phyloP scores from a whole-genome alignment of 1,140 invertebrate genomes.

The Sitophilus oryzae region DNA sequence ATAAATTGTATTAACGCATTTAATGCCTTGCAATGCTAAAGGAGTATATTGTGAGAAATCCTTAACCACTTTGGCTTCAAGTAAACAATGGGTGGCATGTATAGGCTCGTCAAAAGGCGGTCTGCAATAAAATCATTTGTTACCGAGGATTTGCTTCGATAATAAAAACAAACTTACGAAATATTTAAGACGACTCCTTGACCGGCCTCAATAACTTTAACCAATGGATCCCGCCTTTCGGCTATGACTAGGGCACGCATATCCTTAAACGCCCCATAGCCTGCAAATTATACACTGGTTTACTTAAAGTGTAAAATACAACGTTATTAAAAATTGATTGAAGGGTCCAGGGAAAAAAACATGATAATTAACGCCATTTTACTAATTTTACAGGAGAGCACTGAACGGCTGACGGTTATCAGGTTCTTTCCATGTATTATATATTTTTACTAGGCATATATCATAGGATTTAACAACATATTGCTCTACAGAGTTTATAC shows the following conservation, averaged over 20 bases:
- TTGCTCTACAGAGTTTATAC: too few relatives aligned
- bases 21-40: slow-evolving; percentile 38
- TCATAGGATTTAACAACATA: too few relatives aligned
- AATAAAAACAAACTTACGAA: slow-evolving; percentile 21
- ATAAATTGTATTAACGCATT: slow-evolving; percentile 37
- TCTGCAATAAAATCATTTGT: slow-evolving; percentile 25
- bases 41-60: slow-evolving; percentile 30
- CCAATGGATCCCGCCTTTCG: slow-evolving; percentile 57
- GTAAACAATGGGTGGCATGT: slow-evolving; percentile 39
- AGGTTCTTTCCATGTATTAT: too few relatives aligned
- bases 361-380: too few relatives aligned
- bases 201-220: slow-evolving; percentile 65
- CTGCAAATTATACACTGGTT: slow-evolving; percentile 8
- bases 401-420: too few relatives aligned
- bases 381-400: too few relatives aligned
- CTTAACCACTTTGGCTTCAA: slow-evolving; percentile 31
- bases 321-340: too few relatives aligned
- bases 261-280: slow-evolving; percentile 57
- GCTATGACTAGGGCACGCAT: slow-evolving; percentile 66
- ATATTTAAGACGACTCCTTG: slow-evolving; percentile 59
- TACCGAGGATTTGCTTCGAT: slow-evolving; percentile 2
- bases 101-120: slow-evolving; percentile 35
- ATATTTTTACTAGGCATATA: too few relatives aligned
- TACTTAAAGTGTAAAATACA: neutral
- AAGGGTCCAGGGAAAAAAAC: too few relatives aligned